These are phyloP conservation scores for Sciurus niger DNA, from an alignment of 2,113 vertebrate species.

Conservation along the genomic window DNA sequence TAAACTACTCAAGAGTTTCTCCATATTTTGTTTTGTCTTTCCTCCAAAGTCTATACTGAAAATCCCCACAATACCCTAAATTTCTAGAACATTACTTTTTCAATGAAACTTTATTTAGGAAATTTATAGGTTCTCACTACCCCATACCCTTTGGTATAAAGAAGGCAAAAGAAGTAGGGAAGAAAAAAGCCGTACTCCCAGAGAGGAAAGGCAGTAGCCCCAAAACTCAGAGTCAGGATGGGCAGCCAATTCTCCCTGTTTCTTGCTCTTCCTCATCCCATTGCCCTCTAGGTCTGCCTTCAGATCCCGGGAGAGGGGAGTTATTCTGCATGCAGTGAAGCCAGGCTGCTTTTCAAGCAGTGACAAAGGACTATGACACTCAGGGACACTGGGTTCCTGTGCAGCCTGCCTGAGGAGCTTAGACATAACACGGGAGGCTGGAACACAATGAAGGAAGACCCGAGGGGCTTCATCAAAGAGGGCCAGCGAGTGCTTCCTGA, in stretches of 20 bases:
- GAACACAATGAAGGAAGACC: not conserved
- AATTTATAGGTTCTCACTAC: not conserved
- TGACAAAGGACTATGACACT: not conserved
- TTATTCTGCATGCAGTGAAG: not conserved
- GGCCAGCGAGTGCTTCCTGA: not conserved
- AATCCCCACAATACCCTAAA: not conserved
- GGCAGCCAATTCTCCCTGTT: not conserved
- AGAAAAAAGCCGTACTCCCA: not conserved
- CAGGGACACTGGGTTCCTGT: not conserved
- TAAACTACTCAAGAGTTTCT: conserved; percentile 58
- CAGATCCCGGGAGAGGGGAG: not conserved
- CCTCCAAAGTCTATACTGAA: not conserved
- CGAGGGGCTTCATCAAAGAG: not conserved
- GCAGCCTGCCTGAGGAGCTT: too few species aligned
- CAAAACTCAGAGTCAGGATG: not conserved
- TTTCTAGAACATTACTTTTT: not conserved
- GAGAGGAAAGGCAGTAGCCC: not conserved
- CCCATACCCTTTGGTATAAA: not conserved
- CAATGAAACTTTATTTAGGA: not conserved
- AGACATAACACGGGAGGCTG: not conserved
- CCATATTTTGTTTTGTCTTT: not conserved
- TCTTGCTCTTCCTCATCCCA: not conserved
- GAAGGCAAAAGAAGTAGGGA: not conserved
- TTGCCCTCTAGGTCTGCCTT: not conserved
- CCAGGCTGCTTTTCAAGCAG: not conserved